Percentiles rank a stretch among this genome's conserved stretches.
Evolutionary conservation across 2,113 vertebrate species (phyloP).

Genomic region (Apeltes quadracus): DNA sequence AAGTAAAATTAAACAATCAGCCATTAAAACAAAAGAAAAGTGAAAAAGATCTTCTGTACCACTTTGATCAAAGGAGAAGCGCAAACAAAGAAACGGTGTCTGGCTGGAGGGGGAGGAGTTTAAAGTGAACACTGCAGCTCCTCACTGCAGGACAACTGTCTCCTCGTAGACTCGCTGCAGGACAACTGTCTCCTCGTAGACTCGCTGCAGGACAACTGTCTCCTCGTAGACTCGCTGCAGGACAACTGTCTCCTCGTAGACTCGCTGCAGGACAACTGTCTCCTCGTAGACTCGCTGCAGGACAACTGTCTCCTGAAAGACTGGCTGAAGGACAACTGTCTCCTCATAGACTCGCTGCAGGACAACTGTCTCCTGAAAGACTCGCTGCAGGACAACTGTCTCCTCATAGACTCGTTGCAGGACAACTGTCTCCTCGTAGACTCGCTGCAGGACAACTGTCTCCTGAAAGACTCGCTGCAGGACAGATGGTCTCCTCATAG

Average conservation of each 20-base stretch:
- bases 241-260: background rate
- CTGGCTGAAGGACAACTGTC: background rate
- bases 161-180: too few relatives aligned
- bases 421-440: background rate
- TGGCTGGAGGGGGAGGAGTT: conserved; percentile 19
- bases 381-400: background rate
- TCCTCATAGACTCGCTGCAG: too few relatives aligned
- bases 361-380: background rate
- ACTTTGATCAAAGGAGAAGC: conserved; percentile 13
- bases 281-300: background rate
- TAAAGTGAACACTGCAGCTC: conserved; percentile 50
- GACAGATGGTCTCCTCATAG: too few relatives aligned
- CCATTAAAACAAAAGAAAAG: background rate
- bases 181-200: too few relatives aligned
- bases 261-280: background rate
- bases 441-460: too few relatives aligned
- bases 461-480: too few relatives aligned
- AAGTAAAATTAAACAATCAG: background rate
- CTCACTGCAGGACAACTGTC: too few relatives aligned
- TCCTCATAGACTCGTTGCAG: background rate
- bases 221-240: background rate
- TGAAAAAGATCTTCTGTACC: background rate
- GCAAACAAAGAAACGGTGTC: conserved; percentile 30
- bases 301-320: background rate
- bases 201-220: too few relatives aligned